Evolutionary conservation across 2,113 vertebrate species (phyloP).

Genomic region (Leucopsar rothschildi): DNA sequence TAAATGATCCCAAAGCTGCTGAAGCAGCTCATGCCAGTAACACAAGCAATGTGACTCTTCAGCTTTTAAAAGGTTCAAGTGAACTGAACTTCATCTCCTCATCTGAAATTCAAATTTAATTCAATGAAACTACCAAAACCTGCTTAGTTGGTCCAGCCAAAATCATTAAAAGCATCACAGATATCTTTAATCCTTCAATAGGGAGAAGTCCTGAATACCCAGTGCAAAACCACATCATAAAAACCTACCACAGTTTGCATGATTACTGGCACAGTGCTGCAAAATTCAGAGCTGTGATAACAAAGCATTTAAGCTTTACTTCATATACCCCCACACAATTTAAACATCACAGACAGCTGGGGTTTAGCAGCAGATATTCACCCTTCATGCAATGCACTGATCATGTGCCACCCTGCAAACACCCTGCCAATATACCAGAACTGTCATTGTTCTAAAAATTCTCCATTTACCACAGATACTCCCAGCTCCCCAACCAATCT

Average conservation of each 20-base stretch:
- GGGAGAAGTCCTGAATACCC: not conserved
- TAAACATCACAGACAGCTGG: not conserved
- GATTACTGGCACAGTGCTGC: not conserved
- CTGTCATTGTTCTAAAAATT: not conserved
- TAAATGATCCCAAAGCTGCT: not conserved
- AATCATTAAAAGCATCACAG: not conserved
- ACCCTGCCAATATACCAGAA: not conserved
- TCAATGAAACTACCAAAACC: not conserved
- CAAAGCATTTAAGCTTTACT: not conserved
- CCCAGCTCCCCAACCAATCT: not conserved
- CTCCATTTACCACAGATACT: not conserved
- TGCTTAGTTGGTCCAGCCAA: not conserved
- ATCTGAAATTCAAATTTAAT: not conserved
- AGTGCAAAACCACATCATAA: not conserved
- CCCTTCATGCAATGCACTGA: not conserved
- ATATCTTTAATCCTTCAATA: not conserved
- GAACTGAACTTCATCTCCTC: not conserved
- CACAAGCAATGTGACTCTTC: not conserved
- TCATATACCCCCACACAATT: not conserved
- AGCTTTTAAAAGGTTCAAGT: not conserved
- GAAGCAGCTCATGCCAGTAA: not conserved
- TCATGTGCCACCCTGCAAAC: not conserved
- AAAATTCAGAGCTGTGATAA: not conserved
- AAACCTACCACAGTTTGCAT: not conserved
- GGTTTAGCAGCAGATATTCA: not conserved